phyloP scores from a whole-genome alignment of 1,140 invertebrate species.

The Philopotamus ludificatus region DNA sequence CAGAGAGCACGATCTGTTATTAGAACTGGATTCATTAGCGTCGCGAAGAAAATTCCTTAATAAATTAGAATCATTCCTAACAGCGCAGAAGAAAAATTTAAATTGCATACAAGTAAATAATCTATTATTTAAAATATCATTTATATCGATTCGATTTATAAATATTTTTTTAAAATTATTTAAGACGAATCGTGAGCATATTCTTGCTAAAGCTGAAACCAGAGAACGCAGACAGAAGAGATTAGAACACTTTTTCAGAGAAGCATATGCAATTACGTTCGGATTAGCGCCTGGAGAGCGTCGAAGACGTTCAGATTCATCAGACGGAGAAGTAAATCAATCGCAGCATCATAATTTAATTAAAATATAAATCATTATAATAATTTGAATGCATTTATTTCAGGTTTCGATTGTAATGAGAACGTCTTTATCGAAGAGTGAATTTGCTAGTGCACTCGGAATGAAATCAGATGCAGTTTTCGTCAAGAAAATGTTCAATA shows the following conservation, averaged over 20 bases:
- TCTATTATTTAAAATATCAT: neutral
- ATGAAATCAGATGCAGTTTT: constrained; percentile 97
- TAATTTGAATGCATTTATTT: constrained; percentile 17
- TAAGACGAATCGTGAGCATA: constrained; percentile 71
- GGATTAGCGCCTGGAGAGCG: constrained; percentile 77
- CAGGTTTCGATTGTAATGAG: constrained; percentile 80
- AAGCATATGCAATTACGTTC: constrained; percentile 94
- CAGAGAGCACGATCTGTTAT: constrained; percentile 93
- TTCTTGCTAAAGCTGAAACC: constrained; percentile 92
- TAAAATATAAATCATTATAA: constrained; percentile 15
- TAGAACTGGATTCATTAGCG: constrained; percentile 84
- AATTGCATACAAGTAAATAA: constrained; percentile 62
- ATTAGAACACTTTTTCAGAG: constrained; percentile 97
- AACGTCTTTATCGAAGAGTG: constrained; percentile 88
- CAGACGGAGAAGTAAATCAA: constrained; percentile 69
- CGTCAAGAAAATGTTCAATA: constrained; percentile 98
- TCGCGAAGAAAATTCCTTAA: constrained; percentile 85
- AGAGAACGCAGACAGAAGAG: constrained; percentile 91
- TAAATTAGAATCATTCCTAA: constrained; percentile 83
- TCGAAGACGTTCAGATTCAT: constrained; percentile 66
- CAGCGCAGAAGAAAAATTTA: constrained; percentile 78
- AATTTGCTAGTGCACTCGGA: constrained; percentile 95
- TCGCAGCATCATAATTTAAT: constrained; percentile 13
- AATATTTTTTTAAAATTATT: constrained; percentile 26
- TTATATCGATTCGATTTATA: neutral